Percentiles rank a stretch among this genome's conserved stretches.
Conservation (phyloP, 2,888 invertebrate genomes). For the Scaptomyza reducta region DNA sequence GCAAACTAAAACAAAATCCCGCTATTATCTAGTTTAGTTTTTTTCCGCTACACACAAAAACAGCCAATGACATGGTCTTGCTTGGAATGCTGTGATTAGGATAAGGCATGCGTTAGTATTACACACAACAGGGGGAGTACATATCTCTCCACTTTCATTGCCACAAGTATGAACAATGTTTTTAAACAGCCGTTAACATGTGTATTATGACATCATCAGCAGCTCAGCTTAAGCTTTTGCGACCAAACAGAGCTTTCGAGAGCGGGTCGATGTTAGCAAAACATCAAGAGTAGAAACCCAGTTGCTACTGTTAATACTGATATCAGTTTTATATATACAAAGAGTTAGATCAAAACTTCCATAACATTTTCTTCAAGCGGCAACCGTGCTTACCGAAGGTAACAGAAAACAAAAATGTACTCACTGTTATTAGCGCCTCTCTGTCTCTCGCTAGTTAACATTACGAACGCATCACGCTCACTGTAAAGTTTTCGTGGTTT, state of each 20-base stretch:
- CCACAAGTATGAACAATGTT: constrained; percentile 16
- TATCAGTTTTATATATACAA: not conserved
- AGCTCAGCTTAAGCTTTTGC: constrained; percentile 45
- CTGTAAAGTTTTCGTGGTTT: constrained; percentile 49
- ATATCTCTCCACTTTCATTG: constrained; percentile 45
- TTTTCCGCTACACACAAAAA: constrained; percentile 2
- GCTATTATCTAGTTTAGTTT: constrained; percentile 16
- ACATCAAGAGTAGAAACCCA: not conserved
- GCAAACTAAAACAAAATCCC: constrained; percentile 52
- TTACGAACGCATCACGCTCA: constrained; percentile 14
- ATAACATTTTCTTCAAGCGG: not conserved
- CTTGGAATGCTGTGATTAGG: constrained; percentile 46
- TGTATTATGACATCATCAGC: constrained; percentile 62
- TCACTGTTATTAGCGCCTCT: constrained; percentile 29
- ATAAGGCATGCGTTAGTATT: constrained; percentile 50
- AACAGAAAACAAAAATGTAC: constrained; percentile 3
- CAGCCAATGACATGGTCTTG: constrained; percentile 29
- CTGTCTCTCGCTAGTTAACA: constrained; percentile 20
- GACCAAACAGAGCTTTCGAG: constrained; percentile 23
- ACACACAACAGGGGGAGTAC: constrained; percentile 15
- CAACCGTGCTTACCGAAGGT: not conserved
- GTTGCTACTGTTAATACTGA: not conserved
- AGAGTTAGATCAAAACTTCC: not conserved
- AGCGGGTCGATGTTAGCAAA: constrained; percentile 12
- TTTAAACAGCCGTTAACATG: constrained; percentile 52